Evolutionary conservation across 2,797 vertebrate genomes (phyloP), one percentile per base, ranked within the genome.

Genomic region (Synanceia verrucosa): DNA sequence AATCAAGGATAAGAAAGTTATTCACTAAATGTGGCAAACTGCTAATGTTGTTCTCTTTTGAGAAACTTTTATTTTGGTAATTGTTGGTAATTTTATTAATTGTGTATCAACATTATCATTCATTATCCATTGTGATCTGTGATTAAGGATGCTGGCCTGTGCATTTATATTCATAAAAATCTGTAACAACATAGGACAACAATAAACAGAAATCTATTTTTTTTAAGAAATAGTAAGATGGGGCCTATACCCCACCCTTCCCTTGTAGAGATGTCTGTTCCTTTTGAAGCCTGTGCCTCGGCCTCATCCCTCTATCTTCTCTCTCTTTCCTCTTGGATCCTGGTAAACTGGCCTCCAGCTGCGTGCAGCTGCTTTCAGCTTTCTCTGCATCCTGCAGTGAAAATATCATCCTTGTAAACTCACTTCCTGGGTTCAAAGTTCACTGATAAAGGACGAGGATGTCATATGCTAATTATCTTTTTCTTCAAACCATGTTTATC

Each of bases 281-380:
- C 55, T 61, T 83, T 76, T 86, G 68, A 84, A 60, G 64, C 43
- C 60, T 57, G 19, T 41, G 81, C 62, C 47, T 18, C 50, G 56
- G 69, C 75, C 68, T 73, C 74, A 73, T 80, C 56, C 41, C 64
- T 84, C 76, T n/a, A 44, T 58, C 77, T 58, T 37, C 64, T 61
- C 72, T 48, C 66, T 67, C 62, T 52, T 64, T 72, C 48, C 51
- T 68, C 59, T 73, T 29, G 14, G 34, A 68, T 83, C 71, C 66
- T 79, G 75, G 53, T 81, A 75, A 85, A 86, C 59, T 74, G 81
- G 78, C 76, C 78, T 93, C 91, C 91, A 93, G 89, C 93, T 93
- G 94, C 83, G 91, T 92, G 91, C 93, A 95, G 94, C 93, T 95
- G 94, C 85, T 88, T 81, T 86, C 76, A 82, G 80, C 82, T 57